Conservation (phyloP, 23 tunicate genomes). For the Phallusia fumigata region DNA sequence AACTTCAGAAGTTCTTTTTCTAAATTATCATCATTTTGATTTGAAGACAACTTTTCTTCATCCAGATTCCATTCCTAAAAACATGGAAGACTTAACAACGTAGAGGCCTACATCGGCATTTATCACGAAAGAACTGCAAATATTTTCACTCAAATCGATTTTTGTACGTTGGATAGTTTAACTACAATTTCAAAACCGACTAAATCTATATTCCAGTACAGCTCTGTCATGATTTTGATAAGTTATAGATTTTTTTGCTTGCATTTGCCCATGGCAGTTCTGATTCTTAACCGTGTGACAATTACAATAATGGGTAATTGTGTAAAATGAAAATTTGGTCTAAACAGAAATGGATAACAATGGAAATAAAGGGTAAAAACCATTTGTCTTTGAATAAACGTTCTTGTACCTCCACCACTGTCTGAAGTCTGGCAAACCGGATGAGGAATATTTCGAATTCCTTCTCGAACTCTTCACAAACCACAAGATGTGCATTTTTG, state of each 20-base stretch:
- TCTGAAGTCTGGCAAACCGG: slow-evolving; percentile 47
- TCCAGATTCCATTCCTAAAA: slow-evolving; percentile 71
- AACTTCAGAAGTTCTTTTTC: slow-evolving; percentile 58
- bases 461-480: slow-evolving; percentile 50
- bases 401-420: slow-evolving; percentile 64
- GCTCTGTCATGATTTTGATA: too few species aligned
- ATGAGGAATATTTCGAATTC: slow-evolving; percentile 55
- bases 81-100: background rate
- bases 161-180: too few species aligned
- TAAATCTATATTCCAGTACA: too few species aligned
- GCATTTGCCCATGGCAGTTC: too few species aligned
- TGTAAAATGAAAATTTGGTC: too few species aligned
- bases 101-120: too few species aligned
- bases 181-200: too few species aligned
- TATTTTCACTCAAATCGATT: too few species aligned
- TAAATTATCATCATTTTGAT: slow-evolving; percentile 15
- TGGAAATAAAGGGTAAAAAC: too few species aligned
- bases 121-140: too few species aligned
- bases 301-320: background rate
- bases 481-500: slow-evolving; percentile 66
- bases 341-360: too few species aligned
- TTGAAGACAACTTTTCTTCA: slow-evolving; percentile 43
- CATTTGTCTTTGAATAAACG: background rate
- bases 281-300: background rate
- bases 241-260: too few species aligned